Evolutionary conservation across 2,888 invertebrate species (phyloP).

Genomic region (Empis stercorea): DNA sequence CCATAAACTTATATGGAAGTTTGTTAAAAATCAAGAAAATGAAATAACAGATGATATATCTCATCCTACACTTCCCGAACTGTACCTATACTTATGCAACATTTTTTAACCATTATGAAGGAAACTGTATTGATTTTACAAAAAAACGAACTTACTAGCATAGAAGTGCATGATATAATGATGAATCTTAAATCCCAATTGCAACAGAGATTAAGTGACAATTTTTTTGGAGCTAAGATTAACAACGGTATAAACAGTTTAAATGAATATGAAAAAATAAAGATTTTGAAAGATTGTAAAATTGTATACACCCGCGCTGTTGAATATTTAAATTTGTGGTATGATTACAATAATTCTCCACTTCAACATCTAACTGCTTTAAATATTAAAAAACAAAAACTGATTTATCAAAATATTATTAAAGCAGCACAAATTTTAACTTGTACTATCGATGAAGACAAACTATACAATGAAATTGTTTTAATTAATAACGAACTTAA

Average conservation of each 20-base stretch:
- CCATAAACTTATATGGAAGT: not conserved
- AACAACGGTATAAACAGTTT: not conserved
- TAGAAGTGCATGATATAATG: not conserved
- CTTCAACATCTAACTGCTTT: not conserved
- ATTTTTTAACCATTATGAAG: not conserved
- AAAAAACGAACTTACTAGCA: not conserved
- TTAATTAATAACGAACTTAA: slow-evolving; percentile 1
- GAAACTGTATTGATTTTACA: not conserved
- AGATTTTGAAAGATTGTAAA: not conserved
- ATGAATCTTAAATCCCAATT: not conserved
- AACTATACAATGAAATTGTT: not conserved
- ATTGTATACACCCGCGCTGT: not conserved
- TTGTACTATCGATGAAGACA: slow-evolving; percentile 1
- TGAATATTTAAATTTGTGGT: not conserved
- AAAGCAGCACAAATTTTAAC: slow-evolving; percentile 1
- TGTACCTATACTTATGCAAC: not conserved
- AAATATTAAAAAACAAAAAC: not conserved
- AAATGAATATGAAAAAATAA: not conserved
- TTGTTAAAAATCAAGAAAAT: not conserved
- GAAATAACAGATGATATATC: not conserved
- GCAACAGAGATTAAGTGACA: not conserved
- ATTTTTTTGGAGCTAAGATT: not conserved
- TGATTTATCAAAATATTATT: not conserved
- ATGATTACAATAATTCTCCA: not conserved
- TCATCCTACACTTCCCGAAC: not conserved